phyloP scores from a whole-genome alignment of 2,797 vertebrate genomes.

The Gallinago solitaria region DNA sequence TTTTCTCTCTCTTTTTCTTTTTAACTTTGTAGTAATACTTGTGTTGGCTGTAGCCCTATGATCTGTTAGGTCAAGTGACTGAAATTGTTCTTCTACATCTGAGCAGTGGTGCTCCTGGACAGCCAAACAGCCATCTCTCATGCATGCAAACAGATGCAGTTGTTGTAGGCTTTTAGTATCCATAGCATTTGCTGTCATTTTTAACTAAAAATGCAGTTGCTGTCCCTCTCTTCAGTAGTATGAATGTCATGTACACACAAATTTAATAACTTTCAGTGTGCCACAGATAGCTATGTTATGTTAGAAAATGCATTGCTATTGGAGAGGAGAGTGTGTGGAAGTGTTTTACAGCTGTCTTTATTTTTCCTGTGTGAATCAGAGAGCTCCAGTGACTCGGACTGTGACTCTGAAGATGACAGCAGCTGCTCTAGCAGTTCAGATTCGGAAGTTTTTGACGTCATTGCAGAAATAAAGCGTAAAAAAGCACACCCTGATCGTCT shows the following conservation, averaged over 20 bases:
- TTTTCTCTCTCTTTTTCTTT: neutral
- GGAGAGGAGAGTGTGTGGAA: neutral
- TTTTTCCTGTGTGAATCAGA: conserved; percentile 66
- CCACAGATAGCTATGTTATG: neutral
- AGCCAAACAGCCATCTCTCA: neutral
- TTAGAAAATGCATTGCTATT: neutral
- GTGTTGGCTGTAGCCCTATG: neutral
- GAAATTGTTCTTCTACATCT: neutral
- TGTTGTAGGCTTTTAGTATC: neutral
- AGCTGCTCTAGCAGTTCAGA: conserved; percentile 94
- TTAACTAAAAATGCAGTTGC: neutral
- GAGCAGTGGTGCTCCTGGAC: neutral
- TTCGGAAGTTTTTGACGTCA: conserved; percentile 96
- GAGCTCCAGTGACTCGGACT: conserved; percentile 94
- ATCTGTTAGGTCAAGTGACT: neutral
- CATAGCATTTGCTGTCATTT: neutral
- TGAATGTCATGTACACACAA: neutral
- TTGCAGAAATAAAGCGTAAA: conserved; percentile 97
- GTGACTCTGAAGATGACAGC: conserved; percentile 91
- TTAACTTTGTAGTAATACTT: neutral
- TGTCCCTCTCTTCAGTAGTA: neutral
- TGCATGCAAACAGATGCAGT: neutral
- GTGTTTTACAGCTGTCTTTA: neutral
- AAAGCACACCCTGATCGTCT: conserved; percentile 97
- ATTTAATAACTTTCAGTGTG: neutral